A percentile compares a stretch with the other conserved stretches of the same genome.
Evolutionary conservation across 2,888 invertebrate species (phyloP).

Genomic region (Parnassius apollo): DNA sequence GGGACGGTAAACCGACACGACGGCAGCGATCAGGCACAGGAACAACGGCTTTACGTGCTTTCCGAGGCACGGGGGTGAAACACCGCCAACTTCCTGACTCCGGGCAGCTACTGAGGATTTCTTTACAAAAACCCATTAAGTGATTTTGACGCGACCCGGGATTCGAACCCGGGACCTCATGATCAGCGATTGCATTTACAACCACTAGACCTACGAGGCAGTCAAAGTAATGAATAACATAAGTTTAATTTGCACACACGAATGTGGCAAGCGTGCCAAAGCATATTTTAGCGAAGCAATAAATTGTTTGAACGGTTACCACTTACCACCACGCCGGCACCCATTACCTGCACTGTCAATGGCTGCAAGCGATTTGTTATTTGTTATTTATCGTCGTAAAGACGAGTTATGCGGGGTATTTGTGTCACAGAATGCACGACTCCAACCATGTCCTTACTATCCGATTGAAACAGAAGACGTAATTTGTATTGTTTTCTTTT

Average conservation of each 20-base stretch:
- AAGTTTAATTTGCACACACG: slow-evolving; percentile 20
- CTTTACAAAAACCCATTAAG: no score
- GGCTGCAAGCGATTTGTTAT: slow-evolving; percentile 51
- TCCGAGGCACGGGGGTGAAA: no score
- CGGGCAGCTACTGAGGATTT: no score
- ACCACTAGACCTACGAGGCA: no score
- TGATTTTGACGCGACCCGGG: no score
- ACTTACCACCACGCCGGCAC: slow-evolving; percentile 46
- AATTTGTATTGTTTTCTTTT: no score
- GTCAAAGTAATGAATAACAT: neutral
- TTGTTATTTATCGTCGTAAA: slow-evolving; percentile 55
- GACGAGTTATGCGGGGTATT: slow-evolving; percentile 55
- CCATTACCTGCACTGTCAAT: slow-evolving; percentile 49
- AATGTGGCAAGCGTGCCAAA: slow-evolving; percentile 20
- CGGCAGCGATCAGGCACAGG: no score
- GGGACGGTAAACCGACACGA: no score
- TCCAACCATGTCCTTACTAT: slow-evolving; percentile 23
- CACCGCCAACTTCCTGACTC: no score
- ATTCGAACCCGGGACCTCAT: no score
- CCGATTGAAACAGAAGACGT: slow-evolving; percentile 2
- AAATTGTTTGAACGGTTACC: slow-evolving; percentile 50
- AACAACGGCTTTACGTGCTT: no score
- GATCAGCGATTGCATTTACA: no score
- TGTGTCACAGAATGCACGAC: slow-evolving; percentile 44
- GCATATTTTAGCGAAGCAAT: slow-evolving; percentile 39